phyloP scores from a whole-genome alignment of 2,797 vertebrate genomes.

The Clarias fuscus region DNA sequence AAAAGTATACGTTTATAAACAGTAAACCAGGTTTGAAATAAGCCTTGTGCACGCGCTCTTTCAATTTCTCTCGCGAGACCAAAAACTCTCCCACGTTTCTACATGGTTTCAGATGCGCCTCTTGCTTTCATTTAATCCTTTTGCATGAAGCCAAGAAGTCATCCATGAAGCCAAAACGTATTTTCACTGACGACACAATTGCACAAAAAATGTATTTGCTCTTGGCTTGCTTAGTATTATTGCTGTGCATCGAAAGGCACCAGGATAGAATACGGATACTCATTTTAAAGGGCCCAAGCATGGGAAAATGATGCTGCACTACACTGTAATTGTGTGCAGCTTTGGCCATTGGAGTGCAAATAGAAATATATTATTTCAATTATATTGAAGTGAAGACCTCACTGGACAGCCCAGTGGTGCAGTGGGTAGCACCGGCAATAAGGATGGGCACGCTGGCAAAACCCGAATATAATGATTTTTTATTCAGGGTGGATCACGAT shows the following conservation, averaged over 20 bases:
- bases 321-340: not conserved
- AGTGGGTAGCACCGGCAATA: not conserved
- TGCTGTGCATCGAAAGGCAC: not conserved
- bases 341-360: not conserved
- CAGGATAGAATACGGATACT: not conserved
- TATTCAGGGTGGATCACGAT: not conserved
- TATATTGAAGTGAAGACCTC: not conserved
- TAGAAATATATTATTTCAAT: not conserved
- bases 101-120: not conserved
- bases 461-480: not conserved
- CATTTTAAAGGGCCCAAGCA: not conserved
- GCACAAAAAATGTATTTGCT: not conserved
- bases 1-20: not conserved
- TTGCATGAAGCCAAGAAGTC: not conserved
- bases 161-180: too few relatives aligned
- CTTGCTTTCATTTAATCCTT: not conserved
- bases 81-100: not conserved
- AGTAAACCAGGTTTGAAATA: not conserved
- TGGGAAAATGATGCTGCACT: not conserved
- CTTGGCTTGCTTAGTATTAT: not conserved
- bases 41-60: not conserved
- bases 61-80: slow-evolving; percentile 10
- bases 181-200: not conserved
- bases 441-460: not conserved
- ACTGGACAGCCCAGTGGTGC: not conserved